Conservation (phyloP, 2,113 vertebrate species). For the Platysternon megacephalum region DNA sequence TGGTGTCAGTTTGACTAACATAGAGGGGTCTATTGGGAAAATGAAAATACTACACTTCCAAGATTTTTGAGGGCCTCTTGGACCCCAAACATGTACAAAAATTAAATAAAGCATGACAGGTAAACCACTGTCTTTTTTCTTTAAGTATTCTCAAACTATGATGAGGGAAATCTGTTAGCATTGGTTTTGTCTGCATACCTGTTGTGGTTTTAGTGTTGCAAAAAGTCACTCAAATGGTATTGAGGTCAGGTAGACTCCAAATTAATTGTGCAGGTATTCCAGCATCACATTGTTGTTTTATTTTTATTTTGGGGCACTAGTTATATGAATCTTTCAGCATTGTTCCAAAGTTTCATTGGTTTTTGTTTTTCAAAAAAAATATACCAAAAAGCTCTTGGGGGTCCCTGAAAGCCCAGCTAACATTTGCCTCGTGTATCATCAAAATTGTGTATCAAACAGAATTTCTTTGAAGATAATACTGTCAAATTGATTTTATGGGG, state of each 20-base stretch:
- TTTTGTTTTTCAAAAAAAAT: not conserved
- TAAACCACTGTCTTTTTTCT: not conserved
- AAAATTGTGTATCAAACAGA: not conserved
- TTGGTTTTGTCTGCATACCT: not conserved
- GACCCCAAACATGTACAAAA: no score
- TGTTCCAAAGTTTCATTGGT: not conserved
- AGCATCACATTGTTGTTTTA: not conserved
- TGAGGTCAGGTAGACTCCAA: not conserved
- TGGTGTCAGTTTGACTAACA: not conserved
- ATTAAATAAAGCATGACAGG: no score
- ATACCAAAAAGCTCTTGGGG: not conserved
- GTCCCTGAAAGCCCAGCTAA: not conserved
- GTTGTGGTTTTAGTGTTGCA: not conserved
- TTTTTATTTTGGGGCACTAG: no score
- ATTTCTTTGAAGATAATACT: not conserved
- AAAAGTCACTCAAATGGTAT: not conserved
- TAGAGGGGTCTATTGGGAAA: not conserved
- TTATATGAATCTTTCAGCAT: not conserved
- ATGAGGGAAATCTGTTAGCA: not conserved
- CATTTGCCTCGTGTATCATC: not conserved
- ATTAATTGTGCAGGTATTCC: not conserved
- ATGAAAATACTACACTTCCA: no score
- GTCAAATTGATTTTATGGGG: not conserved
- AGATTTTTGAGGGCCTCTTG: no score
- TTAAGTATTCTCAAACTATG: not conserved